Percentiles rank a stretch among this genome's conserved stretches.
Evolutionary conservation across 2,113 vertebrate genomes (phyloP).

Genomic region (Poecile atricapillus): DNA sequence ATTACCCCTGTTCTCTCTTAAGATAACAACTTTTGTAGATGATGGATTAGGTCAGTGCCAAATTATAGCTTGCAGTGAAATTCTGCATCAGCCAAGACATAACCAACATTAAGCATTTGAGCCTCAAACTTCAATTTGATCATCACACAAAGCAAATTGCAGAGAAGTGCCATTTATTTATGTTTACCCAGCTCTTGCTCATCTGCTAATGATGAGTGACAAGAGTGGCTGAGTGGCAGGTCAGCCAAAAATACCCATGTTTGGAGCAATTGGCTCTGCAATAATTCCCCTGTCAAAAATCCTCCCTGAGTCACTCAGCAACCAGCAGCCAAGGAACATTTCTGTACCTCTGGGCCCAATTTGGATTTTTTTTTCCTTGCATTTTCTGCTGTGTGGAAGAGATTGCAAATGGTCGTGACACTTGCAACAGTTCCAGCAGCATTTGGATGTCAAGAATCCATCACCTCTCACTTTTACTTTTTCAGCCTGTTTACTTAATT

Average conservation of each 20-base stretch:
- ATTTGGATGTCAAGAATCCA: not conserved
- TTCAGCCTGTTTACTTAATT: not conserved
- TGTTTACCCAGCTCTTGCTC: not conserved
- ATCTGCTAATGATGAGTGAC: not conserved
- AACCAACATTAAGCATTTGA: not conserved
- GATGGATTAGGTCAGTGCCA: not conserved
- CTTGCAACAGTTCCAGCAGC: not conserved
- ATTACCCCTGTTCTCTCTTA: not conserved
- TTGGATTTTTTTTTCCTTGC: not conserved
- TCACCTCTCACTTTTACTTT: not conserved
- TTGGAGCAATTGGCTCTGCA: not conserved
- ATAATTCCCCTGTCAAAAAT: not conserved
- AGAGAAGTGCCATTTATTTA: not conserved
- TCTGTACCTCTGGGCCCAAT: not conserved
- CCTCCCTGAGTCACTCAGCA: not conserved
- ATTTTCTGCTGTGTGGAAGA: not conserved
- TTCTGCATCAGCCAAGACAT: not conserved
- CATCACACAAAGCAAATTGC: not conserved
- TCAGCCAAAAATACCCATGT: not conserved
- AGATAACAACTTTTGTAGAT: not conserved
- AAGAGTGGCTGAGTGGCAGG: not conserved
- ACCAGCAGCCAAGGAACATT: not conserved
- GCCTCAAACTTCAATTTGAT: not conserved
- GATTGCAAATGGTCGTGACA: not conserved
- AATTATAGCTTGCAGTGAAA: not conserved